These are phyloP conservation scores for Phocoena phocoena DNA, from an alignment of 2,113 vertebrate species.

Conservation along the genomic window DNA sequence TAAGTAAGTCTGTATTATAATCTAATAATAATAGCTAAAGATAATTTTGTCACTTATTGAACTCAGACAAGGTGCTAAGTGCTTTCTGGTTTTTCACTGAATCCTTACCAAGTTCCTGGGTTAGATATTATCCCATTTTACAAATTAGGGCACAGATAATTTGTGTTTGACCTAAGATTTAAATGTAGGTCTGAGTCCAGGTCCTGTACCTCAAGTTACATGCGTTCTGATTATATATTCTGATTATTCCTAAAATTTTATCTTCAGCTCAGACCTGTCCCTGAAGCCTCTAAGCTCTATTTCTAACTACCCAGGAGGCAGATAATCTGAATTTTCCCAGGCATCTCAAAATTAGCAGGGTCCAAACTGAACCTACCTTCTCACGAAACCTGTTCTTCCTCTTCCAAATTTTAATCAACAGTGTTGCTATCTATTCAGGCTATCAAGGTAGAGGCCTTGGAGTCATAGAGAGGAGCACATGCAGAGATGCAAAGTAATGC, in stretches of 20 bases:
- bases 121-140: slow-evolving; percentile 35
- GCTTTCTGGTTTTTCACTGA: neutral
- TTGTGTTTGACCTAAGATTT: neutral
- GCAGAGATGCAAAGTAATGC: neutral
- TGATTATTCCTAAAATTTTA: slow-evolving; percentile 40
- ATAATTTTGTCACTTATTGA: neutral
- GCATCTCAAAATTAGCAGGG: slow-evolving; percentile 23
- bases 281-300: neutral
- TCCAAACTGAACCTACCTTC: slow-evolving; percentile 25
- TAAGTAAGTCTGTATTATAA: neutral
- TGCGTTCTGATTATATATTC: neutral
- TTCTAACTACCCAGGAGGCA: neutral
- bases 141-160: neutral
- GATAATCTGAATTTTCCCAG: neutral
- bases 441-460: neutral
- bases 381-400: slow-evolving; percentile 32
- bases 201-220: neutral
- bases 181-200: slow-evolving; percentile 4
- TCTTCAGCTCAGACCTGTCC: neutral
- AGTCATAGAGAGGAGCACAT: neutral
- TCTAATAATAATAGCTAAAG: neutral
- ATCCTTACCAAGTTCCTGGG: slow-evolving; percentile 31
- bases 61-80: neutral
- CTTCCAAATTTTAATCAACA: slow-evolving; percentile 16
- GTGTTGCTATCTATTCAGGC: neutral